Conservation (phyloP, 2,113 vertebrate genomes). For the Oxyruncus cristatus region DNA sequence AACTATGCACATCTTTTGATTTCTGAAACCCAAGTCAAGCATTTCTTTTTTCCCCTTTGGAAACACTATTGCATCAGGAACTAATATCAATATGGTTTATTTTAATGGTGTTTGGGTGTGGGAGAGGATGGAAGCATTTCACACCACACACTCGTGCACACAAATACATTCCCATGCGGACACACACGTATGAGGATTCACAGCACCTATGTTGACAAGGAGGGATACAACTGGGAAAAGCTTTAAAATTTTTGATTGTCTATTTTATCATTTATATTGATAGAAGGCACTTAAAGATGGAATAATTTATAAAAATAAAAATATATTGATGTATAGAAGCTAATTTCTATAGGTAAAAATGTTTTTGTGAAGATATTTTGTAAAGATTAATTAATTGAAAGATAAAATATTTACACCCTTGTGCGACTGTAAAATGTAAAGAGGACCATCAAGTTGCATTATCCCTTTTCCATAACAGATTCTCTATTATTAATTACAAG, state of each 20-base stretch:
- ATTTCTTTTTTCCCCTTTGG: constrained; percentile 58
- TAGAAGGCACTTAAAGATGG: constrained; percentile 86
- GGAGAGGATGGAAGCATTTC: constrained; percentile 66
- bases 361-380: constrained; percentile 83
- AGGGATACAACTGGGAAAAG: constrained; percentile 75
- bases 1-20: constrained; percentile 82
- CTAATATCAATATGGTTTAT: constrained; percentile 47
- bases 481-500: constrained; percentile 43
- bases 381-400: constrained; percentile 78
- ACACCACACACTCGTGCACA: not conserved
- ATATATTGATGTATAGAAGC: constrained; percentile 85
- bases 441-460: constrained; percentile 69
- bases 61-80: constrained; percentile 57
- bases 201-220: constrained; percentile 72
- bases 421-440: constrained; percentile 71
- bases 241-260: constrained; percentile 76
- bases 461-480: constrained; percentile 56
- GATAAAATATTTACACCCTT: constrained; percentile 74
- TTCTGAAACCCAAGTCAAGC: constrained; percentile 70
- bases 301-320: constrained; percentile 87
- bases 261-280: constrained; percentile 92
- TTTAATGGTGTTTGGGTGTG: constrained; percentile 47
- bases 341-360: constrained; percentile 84
- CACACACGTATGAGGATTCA: constrained; percentile 65
- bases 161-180: not conserved